A percentile compares a stretch with the other conserved stretches of the same genome.
phyloP scores from a whole-genome alignment of 1,140 invertebrate genomes.

The Schlechtendalia chinensis region DNA sequence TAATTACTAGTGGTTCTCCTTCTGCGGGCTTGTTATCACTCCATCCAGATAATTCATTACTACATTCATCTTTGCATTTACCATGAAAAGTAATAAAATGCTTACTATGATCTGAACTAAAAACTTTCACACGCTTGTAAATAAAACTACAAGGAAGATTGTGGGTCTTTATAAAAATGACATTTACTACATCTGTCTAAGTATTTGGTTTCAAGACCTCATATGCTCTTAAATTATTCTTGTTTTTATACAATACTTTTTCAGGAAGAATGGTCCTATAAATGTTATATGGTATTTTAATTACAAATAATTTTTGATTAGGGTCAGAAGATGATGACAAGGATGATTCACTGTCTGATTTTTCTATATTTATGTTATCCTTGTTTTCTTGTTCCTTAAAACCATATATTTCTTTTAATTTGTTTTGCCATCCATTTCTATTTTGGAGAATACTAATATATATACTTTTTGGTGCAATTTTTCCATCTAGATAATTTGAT shows the following conservation, averaged over 20 bases:
- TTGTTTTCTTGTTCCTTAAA: not conserved
- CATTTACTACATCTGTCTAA: not conserved
- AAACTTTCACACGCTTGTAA: not conserved
- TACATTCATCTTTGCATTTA: not conserved
- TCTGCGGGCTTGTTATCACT: not conserved
- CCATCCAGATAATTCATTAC: not conserved
- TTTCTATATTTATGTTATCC: not conserved
- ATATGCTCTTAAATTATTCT: not conserved
- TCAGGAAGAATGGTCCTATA: not conserved
- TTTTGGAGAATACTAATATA: not conserved
- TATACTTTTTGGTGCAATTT: conserved; percentile 1
- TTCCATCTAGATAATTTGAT: not conserved
- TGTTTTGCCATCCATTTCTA: not conserved
- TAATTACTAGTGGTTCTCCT: not conserved
- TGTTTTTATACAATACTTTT: not conserved
- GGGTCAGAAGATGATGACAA: not conserved
- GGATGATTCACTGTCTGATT: not conserved
- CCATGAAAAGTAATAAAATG: not conserved
- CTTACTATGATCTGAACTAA: not conserved
- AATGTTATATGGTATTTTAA: not conserved
- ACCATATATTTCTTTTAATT: conserved; percentile 5
- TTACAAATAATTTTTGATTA: not conserved
- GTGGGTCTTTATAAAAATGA: not conserved
- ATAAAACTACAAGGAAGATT: not conserved
- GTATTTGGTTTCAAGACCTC: not conserved